Evolutionary conservation across 2,888 invertebrate genomes (phyloP).

Genomic region (Clanis bilineata): DNA sequence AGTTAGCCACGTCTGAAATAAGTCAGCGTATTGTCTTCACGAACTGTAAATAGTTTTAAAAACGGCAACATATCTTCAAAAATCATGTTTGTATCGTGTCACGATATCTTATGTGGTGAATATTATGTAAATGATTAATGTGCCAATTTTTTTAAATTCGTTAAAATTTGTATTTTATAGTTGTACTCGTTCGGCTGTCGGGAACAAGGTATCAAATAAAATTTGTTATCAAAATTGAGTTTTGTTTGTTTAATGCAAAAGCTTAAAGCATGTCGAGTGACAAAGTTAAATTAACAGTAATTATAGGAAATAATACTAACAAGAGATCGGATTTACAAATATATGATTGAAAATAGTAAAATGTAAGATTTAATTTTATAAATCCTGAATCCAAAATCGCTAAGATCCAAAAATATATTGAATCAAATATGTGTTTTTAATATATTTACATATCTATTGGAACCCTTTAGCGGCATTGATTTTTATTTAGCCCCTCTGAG

Average conservation of each 20-base stretch:
- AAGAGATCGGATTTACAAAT: neutral
- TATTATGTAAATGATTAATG: constrained; percentile 8
- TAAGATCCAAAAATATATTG: neutral
- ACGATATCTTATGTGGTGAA: neutral
- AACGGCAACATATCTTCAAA: constrained; percentile 15
- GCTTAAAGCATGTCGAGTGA: neutral
- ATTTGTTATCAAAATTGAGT: constrained; percentile 7
- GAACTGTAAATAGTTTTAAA: constrained; percentile 16
- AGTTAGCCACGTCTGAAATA: neutral
- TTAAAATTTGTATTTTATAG: constrained; percentile 7
- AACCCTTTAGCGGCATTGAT: neutral
- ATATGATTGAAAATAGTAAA: neutral
- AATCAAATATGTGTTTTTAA: neutral
- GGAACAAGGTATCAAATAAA: constrained; percentile 12
- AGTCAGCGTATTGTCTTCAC: neutral
- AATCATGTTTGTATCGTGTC: neutral
- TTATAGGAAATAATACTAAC: neutral
- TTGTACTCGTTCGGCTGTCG: constrained; percentile 9
- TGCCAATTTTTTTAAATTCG: constrained; percentile 11
- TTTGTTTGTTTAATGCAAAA: constrained; percentile 8
- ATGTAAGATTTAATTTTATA: neutral
- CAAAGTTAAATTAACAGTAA: neutral
- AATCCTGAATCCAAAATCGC: neutral
- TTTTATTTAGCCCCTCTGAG: neutral
- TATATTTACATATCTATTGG: neutral